Evolutionary conservation across 2,113 vertebrate genomes (phyloP).

Genomic region (Gallinago jamesoni): DNA sequence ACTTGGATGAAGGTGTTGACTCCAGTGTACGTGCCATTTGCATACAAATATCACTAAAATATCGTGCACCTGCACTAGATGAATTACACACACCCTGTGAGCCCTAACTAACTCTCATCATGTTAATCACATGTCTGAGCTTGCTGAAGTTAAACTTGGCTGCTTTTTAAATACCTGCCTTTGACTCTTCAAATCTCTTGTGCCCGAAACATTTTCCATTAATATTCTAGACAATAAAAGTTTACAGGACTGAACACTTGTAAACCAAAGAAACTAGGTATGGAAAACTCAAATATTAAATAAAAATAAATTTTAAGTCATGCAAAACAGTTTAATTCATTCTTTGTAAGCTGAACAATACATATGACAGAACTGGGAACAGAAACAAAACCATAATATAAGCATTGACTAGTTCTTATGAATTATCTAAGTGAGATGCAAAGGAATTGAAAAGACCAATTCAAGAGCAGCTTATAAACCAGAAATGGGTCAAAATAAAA

Average conservation of each 20-base stretch:
- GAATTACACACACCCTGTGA: neutral
- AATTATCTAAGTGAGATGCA: neutral
- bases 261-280: neutral
- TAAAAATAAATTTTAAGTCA: neutral
- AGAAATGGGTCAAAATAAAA: neutral
- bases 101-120: neutral
- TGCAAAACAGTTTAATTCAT: neutral
- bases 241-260: neutral
- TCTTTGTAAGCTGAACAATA: neutral
- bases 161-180: neutral
- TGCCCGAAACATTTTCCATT: neutral
- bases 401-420: neutral
- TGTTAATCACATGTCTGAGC: neutral
- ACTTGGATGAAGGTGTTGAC: neutral
- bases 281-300: neutral
- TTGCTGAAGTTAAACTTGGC: neutral
- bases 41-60: neutral
- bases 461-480: neutral
- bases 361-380: fast-evolving
- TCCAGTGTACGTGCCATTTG: neutral
- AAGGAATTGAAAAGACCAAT: neutral
- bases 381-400: neutral
- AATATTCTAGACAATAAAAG: neutral
- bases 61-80: neutral
- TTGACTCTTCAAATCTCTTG: neutral